These are phyloP conservation scores for Datnioides undecimradiatus DNA, from an alignment of 2,113 vertebrate genomes.

Conservation along the genomic window DNA sequence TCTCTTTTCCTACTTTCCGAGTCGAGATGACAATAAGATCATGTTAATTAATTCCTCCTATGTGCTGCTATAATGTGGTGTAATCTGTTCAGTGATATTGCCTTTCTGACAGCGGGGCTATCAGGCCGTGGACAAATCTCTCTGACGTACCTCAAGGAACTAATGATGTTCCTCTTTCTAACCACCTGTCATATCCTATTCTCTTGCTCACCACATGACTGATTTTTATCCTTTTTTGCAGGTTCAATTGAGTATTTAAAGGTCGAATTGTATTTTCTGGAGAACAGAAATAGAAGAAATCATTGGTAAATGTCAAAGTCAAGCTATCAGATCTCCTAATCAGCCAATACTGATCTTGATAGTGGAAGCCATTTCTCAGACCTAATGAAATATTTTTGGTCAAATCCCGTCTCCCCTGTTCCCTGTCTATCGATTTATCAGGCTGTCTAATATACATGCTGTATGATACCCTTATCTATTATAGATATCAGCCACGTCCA, in stretches of 20 bases:
- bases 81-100: constrained; percentile 71
- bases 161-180: constrained; percentile 73
- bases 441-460: constrained; percentile 5
- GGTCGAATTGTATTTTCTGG: constrained; percentile 68
- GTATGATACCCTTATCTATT: constrained; percentile 32
- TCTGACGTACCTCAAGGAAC: constrained; percentile 65
- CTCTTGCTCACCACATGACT: constrained; percentile 54
- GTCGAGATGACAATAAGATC: constrained; percentile 74
- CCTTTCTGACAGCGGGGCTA: constrained; percentile 73
- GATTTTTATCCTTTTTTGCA: constrained; percentile 66
- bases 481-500: constrained; percentile 21
- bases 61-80: constrained; percentile 70
- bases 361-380: constrained; percentile 14
- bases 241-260: constrained; percentile 78
- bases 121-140: constrained; percentile 68
- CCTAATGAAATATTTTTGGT: constrained; percentile 56
- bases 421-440: constrained; percentile 35
- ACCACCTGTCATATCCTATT: constrained; percentile 76
- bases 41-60: constrained; percentile 76
- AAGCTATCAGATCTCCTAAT: constrained; percentile 65
- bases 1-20: constrained; percentile 56
- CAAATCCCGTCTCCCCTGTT: constrained; percentile 24
- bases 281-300: constrained; percentile 51
- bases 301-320: constrained; percentile 70
- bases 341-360: constrained; percentile 47